Evolutionary conservation across 1,140 invertebrate genomes (phyloP), one percentile per base, ranked within the genome.

Genomic region (Solenopsis fugax): DNA sequence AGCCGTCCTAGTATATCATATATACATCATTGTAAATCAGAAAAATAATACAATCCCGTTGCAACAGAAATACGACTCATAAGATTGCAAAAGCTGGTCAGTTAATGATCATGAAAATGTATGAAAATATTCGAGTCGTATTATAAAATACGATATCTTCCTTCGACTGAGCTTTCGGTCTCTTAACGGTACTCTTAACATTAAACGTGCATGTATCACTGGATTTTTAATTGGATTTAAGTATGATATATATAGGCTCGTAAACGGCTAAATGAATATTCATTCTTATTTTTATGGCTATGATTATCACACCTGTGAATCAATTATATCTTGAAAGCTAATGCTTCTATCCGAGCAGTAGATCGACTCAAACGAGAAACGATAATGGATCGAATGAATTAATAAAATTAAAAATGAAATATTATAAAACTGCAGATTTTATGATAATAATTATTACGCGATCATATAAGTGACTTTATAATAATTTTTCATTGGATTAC

Each of bases 101-200:
- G 37, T 69, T 69, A 48, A 10, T 24, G 41, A n/a, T 69, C 41
- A 69, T 69, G 41, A 69, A 69, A 69, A 69, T 69, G n/a, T 67
- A 67, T 48, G 65, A n/a, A 67, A 67, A 48, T 67, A 67, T 67
- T 48, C 10, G 12, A 67, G 12, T 67, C 3, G n/a, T 69, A 69
- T 21, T 69, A 12, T 13, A 45, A 69, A 48, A 65, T 10, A 18
- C 34, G 13, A 65, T 37, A 48, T 12, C 37, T 67, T 4, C 4
- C 37, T 24, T 69, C 4, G n/a, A 9, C 12, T 37, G 21, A 69
- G 65, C 41, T 69, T 48, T 21, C 65, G 1, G 29, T 29, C 29
- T 29, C 29, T 29, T 29, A 67, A 45, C 37, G n/a, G 4, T 65
- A 65, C 4, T 65, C 37, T n/a, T 67, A 45, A 45, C 37, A 21